phyloP scores from a whole-genome alignment of 2,888 invertebrate species.

The Bimastos eiseni region DNA sequence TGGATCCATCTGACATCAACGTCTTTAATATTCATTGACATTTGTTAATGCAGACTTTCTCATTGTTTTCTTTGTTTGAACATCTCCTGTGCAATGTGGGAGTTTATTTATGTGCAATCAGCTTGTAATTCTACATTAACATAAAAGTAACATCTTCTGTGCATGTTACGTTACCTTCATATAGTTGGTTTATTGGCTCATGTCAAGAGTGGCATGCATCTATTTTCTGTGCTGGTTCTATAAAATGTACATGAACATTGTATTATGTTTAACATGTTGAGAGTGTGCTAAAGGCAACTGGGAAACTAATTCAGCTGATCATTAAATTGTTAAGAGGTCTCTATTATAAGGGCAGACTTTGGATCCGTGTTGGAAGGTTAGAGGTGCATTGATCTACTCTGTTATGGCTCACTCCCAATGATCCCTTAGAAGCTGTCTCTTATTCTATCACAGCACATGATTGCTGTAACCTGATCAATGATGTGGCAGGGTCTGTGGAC shows the following conservation, averaged over 20 bases:
- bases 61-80: background rate
- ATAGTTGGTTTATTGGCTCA: background rate
- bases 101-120: no score
- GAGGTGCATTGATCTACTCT: background rate
- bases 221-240: background rate
- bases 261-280: no score
- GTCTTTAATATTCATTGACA: background rate
- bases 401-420: background rate
- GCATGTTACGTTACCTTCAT: background rate
- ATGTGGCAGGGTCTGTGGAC: background rate
- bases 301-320: no score
- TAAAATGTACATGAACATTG: background rate
- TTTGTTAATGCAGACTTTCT: background rate
- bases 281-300: no score
- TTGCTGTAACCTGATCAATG: background rate
- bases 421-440: constrained; percentile 4
- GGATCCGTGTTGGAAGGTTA: background rate
- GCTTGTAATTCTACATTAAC: background rate
- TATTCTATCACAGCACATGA: background rate
- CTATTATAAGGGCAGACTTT: background rate
- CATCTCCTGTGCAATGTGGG: background rate
- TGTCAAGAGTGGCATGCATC: no score
- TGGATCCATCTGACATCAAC: background rate
- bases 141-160: background rate
- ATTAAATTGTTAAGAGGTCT: background rate